These are phyloP conservation scores for Siniperca undulata DNA, from an alignment of 2,797 vertebrate species.

Conservation along the genomic window DNA sequence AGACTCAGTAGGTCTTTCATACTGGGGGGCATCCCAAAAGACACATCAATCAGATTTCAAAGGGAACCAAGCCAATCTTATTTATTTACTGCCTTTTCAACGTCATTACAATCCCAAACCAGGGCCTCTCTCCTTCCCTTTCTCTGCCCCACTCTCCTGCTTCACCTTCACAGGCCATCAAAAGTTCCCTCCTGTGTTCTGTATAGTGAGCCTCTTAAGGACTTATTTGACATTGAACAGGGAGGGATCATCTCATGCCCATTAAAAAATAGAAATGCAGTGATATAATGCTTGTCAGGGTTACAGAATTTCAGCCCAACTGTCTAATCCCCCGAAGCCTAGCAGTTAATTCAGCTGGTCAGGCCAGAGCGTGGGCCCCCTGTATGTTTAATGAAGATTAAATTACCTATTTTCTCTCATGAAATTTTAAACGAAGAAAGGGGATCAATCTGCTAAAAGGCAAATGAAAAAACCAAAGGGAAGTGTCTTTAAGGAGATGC, in stretches of 20 bases:
- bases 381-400: conserved; percentile 87
- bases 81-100: conserved; percentile 85
- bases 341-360: conserved; percentile 77
- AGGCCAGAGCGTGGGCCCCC: conserved; percentile 63
- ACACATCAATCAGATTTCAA: conserved; percentile 86
- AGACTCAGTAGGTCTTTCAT: conserved; percentile 83
- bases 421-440: conserved; percentile 78
- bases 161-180: conserved; percentile 83
- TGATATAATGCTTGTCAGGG: conserved; percentile 74
- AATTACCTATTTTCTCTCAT: conserved; percentile 86
- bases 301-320: conserved; percentile 70
- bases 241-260: conserved; percentile 67
- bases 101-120: conserved; percentile 81
- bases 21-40: conserved; percentile 82
- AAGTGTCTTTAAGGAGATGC: conserved; percentile 47
- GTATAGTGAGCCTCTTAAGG: conserved; percentile 59
- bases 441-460: conserved; percentile 68
- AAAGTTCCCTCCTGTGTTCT: conserved; percentile 67
- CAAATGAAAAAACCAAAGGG: conserved; percentile 65
- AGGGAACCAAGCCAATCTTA: conserved; percentile 78
- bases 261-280: conserved; percentile 74
- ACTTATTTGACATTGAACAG: conserved; percentile 76
- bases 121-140: conserved; percentile 51
- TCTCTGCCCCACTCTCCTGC: conserved; percentile 49
- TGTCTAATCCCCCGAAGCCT: conserved; percentile 71